These are phyloP conservation scores for Gallinago jamesoni DNA, from an alignment of 2,113 vertebrate genomes.

Conservation along the genomic window DNA sequence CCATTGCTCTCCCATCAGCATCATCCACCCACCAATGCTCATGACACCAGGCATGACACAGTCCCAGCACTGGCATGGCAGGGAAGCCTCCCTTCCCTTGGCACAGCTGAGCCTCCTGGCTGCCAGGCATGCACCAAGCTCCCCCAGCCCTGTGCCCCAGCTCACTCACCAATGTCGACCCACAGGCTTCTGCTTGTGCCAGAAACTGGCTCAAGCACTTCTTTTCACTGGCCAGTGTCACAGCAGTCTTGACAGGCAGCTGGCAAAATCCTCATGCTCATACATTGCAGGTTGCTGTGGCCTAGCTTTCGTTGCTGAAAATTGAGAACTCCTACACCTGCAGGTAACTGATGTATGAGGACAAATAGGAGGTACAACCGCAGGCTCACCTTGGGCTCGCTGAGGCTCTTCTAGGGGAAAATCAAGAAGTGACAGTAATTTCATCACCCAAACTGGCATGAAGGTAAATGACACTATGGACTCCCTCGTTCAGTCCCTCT, in stretches of 20 bases:
- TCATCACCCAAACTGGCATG: background rate
- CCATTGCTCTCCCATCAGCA: background rate
- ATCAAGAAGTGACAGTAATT: background rate
- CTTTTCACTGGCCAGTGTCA: background rate
- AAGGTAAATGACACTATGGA: background rate
- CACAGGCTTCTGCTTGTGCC: background rate
- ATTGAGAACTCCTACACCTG: background rate
- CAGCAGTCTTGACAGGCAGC: background rate
- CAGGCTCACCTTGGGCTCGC: background rate
- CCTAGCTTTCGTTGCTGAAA: background rate
- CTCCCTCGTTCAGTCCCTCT: background rate
- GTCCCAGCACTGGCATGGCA: background rate
- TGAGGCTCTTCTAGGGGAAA: background rate
- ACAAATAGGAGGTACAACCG: background rate
- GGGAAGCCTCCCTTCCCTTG: background rate
- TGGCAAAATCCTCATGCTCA: background rate
- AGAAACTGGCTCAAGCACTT: background rate
- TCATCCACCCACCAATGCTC: background rate
- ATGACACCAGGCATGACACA: background rate
- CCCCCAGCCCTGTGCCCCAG: background rate
- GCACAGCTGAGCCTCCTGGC: background rate
- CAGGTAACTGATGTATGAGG: background rate
- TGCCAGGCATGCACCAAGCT: accelerated
- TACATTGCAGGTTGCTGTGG: background rate
- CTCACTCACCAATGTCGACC: accelerated